Conservation (phyloP, 37 sponge, comb jelly and placozoan genomes). For the Spongilla lacustris region DNA sequence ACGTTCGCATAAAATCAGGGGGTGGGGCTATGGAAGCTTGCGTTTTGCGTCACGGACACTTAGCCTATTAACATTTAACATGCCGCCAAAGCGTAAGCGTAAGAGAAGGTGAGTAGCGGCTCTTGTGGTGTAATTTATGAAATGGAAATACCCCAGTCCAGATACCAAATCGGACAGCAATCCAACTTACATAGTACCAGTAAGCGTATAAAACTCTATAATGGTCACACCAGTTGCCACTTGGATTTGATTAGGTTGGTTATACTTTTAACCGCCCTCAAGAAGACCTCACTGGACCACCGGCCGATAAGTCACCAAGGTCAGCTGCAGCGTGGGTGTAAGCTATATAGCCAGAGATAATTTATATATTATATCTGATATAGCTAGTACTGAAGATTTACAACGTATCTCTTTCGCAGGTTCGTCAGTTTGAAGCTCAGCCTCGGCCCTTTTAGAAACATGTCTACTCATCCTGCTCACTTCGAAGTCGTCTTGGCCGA, state of each 20-base stretch:
- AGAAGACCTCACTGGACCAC: background rate
- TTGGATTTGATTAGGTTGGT: background rate
- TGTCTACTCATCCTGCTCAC: slow-evolving; percentile 51
- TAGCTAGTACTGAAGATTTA: no score
- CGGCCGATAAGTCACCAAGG: background rate
- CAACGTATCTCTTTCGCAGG: no score
- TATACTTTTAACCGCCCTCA: background rate
- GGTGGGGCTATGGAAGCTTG: background rate
- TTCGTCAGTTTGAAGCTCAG: slow-evolving; percentile 40
- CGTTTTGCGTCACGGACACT: background rate
- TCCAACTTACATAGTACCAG: background rate
- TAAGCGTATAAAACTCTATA: background rate
- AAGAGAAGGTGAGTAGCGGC: background rate
- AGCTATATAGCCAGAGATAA: no score
- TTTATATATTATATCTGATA: no score
- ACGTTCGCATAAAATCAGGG: background rate
- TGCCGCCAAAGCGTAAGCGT: background rate
- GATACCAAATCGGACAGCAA: background rate
- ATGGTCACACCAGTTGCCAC: background rate
- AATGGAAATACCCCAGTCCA: background rate
- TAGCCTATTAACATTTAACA: no score
- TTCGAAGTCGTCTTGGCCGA: slow-evolving; percentile 14
- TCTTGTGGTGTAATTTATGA: background rate
- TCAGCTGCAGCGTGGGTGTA: background rate
- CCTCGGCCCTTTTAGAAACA: slow-evolving; percentile 58